Percentiles rank a stretch among this genome's conserved stretches.
phyloP scores from a whole-genome alignment of 2,888 invertebrate genomes.

The Clitarchus hookeri region DNA sequence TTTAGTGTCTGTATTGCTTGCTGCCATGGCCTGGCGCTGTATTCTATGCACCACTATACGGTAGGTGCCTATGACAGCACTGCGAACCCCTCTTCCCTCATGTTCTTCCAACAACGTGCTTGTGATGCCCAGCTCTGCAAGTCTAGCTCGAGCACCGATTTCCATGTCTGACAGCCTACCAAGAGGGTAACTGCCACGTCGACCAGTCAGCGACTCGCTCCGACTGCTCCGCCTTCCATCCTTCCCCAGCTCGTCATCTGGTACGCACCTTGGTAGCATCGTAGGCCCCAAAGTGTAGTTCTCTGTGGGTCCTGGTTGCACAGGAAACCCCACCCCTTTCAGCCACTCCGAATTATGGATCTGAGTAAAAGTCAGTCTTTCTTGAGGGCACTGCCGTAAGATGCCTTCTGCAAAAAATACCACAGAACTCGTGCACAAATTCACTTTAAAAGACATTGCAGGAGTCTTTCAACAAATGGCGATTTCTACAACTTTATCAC shows the following conservation, averaged over 20 bases:
- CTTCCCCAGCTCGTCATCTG: neutral
- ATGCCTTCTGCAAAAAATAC: slow-evolving; percentile 55
- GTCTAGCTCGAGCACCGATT: slow-evolving; percentile 57
- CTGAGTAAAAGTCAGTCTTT: slow-evolving; percentile 57
- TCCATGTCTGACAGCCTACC: slow-evolving; percentile 50
- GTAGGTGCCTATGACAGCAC: slow-evolving; percentile 71
- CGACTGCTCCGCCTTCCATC: neutral
- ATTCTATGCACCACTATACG: slow-evolving; percentile 67
- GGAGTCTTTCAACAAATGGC: no score
- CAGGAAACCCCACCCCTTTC: slow-evolving; percentile 50
- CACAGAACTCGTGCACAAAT: neutral
- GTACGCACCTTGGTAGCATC: neutral
- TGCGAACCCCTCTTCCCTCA: slow-evolving; percentile 63
- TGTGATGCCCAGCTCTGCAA: slow-evolving; percentile 64
- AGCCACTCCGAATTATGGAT: slow-evolving; percentile 63
- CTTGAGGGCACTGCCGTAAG: slow-evolving; percentile 57
- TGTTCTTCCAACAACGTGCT: slow-evolving; percentile 62
- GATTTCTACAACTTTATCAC: no score
- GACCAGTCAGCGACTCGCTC: neutral
- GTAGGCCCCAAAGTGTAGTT: slow-evolving; percentile 36
- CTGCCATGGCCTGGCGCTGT: slow-evolving; percentile 47
- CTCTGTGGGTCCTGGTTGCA: slow-evolving; percentile 34
- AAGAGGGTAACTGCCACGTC: slow-evolving; percentile 49
- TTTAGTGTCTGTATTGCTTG: slow-evolving; percentile 10
- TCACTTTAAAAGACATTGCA: neutral